These are phyloP conservation scores for Cnemophilus loriae DNA, from an alignment of 2,113 vertebrate species.

Conservation along the genomic window DNA sequence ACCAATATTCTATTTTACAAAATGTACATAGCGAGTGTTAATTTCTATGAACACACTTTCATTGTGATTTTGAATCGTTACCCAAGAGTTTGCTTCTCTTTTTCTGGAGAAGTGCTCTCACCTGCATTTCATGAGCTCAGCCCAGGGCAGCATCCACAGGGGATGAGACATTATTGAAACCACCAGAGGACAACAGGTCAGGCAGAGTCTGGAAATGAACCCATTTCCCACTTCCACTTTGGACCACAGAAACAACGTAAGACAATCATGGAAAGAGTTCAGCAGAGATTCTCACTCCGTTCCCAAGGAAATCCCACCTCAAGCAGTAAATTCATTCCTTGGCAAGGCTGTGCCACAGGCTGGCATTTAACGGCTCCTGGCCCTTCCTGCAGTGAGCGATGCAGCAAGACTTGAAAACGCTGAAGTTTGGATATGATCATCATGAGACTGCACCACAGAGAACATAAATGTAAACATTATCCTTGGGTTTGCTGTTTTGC, in stretches of 20 bases:
- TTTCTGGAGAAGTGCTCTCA: constrained; percentile 8
- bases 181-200: not conserved
- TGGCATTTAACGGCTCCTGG: not conserved
- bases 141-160: not conserved
- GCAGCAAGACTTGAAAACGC: not conserved
- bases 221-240: not conserved
- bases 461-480: constrained; percentile 54
- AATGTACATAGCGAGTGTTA: not conserved
- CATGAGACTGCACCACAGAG: not conserved
- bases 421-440: not conserved
- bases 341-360: not conserved
- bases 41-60: not conserved
- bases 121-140: not conserved
- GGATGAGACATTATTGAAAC: not conserved
- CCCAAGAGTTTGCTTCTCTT: not conserved
- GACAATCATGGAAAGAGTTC: not conserved
- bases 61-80: not conserved
- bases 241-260: not conserved
- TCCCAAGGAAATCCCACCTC: not conserved
- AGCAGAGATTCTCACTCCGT: not conserved
- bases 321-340: not conserved
- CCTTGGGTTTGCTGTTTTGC: not conserved
- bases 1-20: constrained; percentile 18
- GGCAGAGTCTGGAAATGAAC: not conserved
- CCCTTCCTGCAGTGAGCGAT: not conserved